Base-by-base conservation (phyloP, 2,888 invertebrate genomes). In the Cotesia congregata region DNA sequence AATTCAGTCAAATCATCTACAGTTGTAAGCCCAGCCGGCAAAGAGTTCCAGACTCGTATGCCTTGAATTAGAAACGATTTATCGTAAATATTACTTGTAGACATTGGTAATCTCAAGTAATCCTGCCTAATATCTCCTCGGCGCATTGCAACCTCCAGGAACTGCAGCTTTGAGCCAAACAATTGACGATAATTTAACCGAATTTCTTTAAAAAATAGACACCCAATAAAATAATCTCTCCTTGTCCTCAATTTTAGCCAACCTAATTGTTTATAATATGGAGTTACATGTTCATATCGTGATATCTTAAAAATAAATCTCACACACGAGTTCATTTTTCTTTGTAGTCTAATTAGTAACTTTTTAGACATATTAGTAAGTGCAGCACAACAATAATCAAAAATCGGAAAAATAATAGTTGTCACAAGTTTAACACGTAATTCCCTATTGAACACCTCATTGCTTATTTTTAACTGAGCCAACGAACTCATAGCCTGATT, bases 341-440 rank as follows among this genome's bases (percentile, higher is more conserved):
- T 39, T 17, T 78, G 70, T 0, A 78, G 41, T 38, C 20, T 61
- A 0, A 17, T 5, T n/a, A 76, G 41, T 12, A 38, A 70, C 5
- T 70, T 60, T 7, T 62, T 38, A 3, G 78, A 41, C 1, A 76
- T 17, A n/a, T 75, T 40, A 50, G 74, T 68, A 9, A 72, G 70
- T 0, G 67, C 69, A 1, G 75, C 40, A 6, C 50, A 60, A 61
- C 76, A 78, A 15, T 76, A 76, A 30, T 78, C 73, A 9, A 76
- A 41, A 9, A 67, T 61, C 6, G 70, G 69, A 9, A 17, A 17
- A 17, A 17, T 17, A 17, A 17, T 17, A 17, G 17, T 17, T 17
- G 17, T 17, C 17, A 17, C 17, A 17, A 17, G 17, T 17, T 17
- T 17, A 1, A 17, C 17, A 17, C 17, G 17, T 17, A 17, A 17